A percentile compares a stretch with the other conserved stretches of the same genome.
Conservation (phyloP, 2,888 invertebrate genomes). For the Koerneria pararmatus region DNA sequence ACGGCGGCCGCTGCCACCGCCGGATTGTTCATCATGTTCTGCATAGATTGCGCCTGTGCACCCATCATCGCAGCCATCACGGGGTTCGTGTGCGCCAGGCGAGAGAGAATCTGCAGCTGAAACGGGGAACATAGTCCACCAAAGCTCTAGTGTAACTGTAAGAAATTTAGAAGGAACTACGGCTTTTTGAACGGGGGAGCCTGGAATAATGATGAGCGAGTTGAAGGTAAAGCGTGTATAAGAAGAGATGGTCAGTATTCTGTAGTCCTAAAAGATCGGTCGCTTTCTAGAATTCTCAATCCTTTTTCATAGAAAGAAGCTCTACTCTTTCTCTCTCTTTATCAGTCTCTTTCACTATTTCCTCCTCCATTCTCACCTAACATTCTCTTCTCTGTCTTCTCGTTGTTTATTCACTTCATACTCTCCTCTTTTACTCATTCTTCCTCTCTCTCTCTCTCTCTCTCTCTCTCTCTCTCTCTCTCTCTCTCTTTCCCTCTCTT, state of each 20-base stretch:
- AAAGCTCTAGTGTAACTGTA: too few species aligned
- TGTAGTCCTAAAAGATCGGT: too few species aligned
- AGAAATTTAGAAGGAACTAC: too few species aligned
- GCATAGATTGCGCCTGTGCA: background rate
- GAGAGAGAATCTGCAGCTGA: slow-evolving; percentile 4
- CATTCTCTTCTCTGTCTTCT: too few species aligned
- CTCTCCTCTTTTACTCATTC: background rate
- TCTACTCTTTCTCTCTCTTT: too few species aligned
- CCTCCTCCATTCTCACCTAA: background rate
- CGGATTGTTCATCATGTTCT: slow-evolving; percentile 8
- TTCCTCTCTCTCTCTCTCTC: background rate
- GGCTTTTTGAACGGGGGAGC: too few species aligned
- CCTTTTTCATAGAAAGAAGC: too few species aligned
- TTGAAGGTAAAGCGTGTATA: too few species aligned
- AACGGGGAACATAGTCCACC: background rate
- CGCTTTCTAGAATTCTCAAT: too few species aligned
- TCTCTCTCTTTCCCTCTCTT: background rate
- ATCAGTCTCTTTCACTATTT: background rate
- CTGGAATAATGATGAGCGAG: too few species aligned
- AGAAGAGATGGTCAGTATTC: too few species aligned
- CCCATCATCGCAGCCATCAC: slow-evolving; percentile 22
- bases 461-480: background rate
- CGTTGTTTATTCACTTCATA: background rate
- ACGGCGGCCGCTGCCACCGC: slow-evolving; percentile 18
- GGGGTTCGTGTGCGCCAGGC: slow-evolving; percentile 9